These are phyloP conservation scores for Calcarius lapponicus DNA, from an alignment of 2,797 vertebrate genomes.

Conservation along the genomic window DNA sequence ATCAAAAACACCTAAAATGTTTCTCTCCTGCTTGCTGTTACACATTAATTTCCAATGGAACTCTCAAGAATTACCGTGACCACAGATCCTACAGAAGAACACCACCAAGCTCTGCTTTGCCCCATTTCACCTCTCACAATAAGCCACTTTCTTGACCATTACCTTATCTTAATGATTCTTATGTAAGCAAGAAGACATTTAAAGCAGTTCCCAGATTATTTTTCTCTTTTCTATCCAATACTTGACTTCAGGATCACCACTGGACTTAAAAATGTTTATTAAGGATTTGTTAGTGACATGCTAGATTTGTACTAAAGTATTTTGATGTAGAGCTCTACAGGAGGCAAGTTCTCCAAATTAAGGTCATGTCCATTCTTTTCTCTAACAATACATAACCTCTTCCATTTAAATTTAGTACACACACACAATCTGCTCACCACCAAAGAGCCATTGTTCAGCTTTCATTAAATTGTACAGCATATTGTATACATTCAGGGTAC, in stretches of 20 bases:
- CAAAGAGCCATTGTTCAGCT: background rate
- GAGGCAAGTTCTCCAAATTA: background rate
- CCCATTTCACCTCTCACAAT: background rate
- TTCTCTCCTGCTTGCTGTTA: background rate
- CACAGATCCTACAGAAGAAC: background rate
- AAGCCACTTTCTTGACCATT: background rate
- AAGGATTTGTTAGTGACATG: background rate
- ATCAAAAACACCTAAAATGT: background rate
- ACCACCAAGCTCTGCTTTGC: background rate
- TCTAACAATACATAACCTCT: background rate
- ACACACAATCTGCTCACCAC: background rate
- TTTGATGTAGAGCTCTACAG: background rate
- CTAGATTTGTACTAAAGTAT: background rate
- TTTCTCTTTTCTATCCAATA: background rate
- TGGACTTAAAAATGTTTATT: background rate
- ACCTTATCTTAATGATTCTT: background rate
- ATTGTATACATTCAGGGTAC: background rate
- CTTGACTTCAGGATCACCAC: background rate
- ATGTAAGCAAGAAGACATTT: background rate
- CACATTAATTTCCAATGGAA: background rate
- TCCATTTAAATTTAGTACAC: background rate
- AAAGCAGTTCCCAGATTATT: background rate
- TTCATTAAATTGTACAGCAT: background rate
- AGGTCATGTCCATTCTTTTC: background rate
- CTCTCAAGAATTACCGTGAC: background rate